Base-by-base conservation (phyloP, 1,140 invertebrate genomes). In the Bradynema listronoti region DNA sequence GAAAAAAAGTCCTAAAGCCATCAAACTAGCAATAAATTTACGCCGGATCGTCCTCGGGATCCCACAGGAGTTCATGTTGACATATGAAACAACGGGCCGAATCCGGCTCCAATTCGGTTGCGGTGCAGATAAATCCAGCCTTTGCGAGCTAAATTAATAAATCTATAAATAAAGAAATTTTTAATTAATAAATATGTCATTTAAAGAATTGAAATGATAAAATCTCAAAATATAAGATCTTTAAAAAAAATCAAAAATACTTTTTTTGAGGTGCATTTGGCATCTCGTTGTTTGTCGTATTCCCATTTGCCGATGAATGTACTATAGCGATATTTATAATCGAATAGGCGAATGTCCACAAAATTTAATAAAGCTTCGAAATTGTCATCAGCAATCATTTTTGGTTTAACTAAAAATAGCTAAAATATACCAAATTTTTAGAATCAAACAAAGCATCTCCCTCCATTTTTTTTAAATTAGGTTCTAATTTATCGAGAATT, bases 261-360 rank as follows among this genome's bases (percentile, higher is more conserved):
- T 30, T 50, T 50, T 50, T 50, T 50, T n/a, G 47, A 50, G n/a
- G 47, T 50, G 27, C 47, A 50, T 5, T 19, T 50, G 16, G 47
- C 47, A 39, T 39, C 19, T n/a, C 34, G 29, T 4, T 30, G n/a
- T 32, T 50, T 50, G 47, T 50, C 47, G 47, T 24, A 50, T 50
- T 29, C 34, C 47, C 47, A 50, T 27, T 50, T 50, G 3, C 16
- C 27, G 16, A 19, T 29, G 27, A 50, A 50, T 19, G 16, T 50
- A n/a, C n/a, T n/a, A n/a, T 30, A n/a, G 16, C 47, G 47, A 32
- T 50, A 30, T n/a, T n/a, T 29, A 32, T 50, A 50, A n/a, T 50
- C 27, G 47, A 50, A 50, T 16, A 4, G 34, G 9, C 34, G 16
- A 5, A 27, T 24, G 27, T 50, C 19, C 2, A 50, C 16, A 50